Evolutionary conservation across 1,140 invertebrate genomes (phyloP).

Genomic region (Ostrea denselamellosa): DNA sequence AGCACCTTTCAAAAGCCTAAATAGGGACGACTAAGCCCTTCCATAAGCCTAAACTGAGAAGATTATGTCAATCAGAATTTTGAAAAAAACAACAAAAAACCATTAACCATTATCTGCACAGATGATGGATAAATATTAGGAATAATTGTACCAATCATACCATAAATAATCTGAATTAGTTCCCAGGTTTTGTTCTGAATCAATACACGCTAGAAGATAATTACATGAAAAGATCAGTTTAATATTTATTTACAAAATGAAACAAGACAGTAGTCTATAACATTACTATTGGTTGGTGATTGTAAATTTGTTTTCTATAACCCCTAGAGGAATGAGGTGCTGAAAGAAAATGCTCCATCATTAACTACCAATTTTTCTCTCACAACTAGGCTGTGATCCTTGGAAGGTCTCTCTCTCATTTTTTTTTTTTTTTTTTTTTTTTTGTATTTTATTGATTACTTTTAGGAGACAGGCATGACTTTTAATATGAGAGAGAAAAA

Average conservation of each 20-base stretch:
- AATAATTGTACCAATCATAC: background rate
- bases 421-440: too few relatives aligned
- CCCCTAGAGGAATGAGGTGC: conserved; percentile 9
- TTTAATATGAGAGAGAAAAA: background rate
- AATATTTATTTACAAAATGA: background rate
- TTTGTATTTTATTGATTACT: conserved; percentile 3
- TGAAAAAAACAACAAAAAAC: too few relatives aligned
- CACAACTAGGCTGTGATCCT: background rate
- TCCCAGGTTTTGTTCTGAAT: background rate
- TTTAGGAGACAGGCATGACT: background rate
- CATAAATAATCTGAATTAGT: conserved; percentile 21
- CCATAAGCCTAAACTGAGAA: too few relatives aligned
- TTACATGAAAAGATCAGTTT: background rate
- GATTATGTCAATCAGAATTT: too few relatives aligned
- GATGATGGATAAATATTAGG: background rate
- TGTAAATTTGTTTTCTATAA: background rate
- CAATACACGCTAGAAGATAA: conserved; percentile 1
- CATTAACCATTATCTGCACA: too few relatives aligned
- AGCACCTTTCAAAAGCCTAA: too few relatives aligned
- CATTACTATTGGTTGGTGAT: conserved; percentile 9
- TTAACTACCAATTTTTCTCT: conserved; percentile 9
- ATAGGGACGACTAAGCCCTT: too few relatives aligned
- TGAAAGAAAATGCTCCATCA: background rate
- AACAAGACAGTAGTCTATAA: background rate
- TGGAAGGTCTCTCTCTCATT: background rate